Percentiles rank a stretch among this genome's conserved stretches.
Evolutionary conservation across 2,888 invertebrate genomes (phyloP).

Genomic region (Theristus sp.): DNA sequence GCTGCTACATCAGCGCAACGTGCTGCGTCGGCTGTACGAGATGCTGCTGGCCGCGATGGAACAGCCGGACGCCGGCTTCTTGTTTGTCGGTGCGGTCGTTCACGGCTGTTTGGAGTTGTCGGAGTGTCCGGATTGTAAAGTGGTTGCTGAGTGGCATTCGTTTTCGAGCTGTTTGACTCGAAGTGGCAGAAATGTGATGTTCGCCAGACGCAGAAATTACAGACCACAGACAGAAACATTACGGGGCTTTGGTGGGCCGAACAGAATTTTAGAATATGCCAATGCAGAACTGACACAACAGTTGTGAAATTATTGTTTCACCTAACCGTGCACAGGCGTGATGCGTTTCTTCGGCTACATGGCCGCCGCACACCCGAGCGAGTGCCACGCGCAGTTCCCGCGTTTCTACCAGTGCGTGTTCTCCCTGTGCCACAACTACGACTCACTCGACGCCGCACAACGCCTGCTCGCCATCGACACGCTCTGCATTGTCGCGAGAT

Average conservation of each 20-base stretch:
- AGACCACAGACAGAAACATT: no score
- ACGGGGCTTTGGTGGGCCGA: no score
- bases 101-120: background rate
- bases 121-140: no score
- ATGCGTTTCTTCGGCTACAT: background rate
- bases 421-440: background rate
- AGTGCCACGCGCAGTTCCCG: background rate
- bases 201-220: no score
- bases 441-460: background rate
- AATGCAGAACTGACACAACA: no score
- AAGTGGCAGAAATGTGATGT: no score
- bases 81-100: background rate
- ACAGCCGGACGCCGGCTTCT: background rate
- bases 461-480: background rate
- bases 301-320: no score
- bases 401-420: background rate
- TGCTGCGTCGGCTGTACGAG: background rate
- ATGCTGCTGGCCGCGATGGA: background rate
- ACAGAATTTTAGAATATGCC: no score
- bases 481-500: background rate
- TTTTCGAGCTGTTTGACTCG: no score
- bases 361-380: background rate
- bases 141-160: background rate
- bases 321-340: background rate
- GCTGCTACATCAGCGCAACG: background rate